Evolutionary conservation across 2,113 vertebrate genomes (phyloP).

Genomic region (Myrmecophaga tridactyla): DNA sequence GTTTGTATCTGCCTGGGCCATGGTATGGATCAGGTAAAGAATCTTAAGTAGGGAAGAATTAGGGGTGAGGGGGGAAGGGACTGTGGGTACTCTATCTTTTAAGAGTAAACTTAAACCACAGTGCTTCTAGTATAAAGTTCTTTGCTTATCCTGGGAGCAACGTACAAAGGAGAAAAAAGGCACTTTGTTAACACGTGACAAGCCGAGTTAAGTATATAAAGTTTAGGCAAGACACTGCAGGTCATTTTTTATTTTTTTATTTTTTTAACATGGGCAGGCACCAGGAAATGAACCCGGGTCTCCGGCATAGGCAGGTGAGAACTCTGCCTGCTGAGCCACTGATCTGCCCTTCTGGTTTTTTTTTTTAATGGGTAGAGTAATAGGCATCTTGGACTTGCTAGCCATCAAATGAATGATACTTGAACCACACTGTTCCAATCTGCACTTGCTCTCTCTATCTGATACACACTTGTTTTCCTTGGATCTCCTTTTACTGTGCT

Average conservation of each 20-base stretch:
- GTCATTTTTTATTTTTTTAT: neutral
- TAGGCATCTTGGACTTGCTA: neutral
- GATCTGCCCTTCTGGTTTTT: too few relatives aligned
- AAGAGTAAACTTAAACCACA: neutral
- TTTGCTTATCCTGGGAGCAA: neutral
- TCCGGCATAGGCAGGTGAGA: too few relatives aligned
- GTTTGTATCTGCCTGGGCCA: neutral
- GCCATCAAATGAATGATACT: neutral
- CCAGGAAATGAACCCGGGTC: too few relatives aligned
- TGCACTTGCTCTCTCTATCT: neutral
- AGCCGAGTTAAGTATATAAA: neutral
- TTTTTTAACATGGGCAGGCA: too few relatives aligned
- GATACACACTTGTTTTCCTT: neutral
- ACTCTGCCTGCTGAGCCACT: too few relatives aligned
- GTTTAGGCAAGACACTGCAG: neutral
- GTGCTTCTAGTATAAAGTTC: neutral
- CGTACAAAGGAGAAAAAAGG: neutral
- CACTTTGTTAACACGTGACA: neutral
- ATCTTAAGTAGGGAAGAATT: neutral
- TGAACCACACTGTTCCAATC: neutral
- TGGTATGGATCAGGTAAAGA: neutral
- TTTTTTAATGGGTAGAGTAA: neutral
- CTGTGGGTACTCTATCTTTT: neutral
- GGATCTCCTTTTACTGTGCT: neutral
- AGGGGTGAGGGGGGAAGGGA: neutral